A percentile compares a stretch with the other conserved stretches of the same genome.
These are phyloP conservation scores for Rhimphoctona megacephalus DNA, from an alignment of 2,888 invertebrate genomes.

Conservation along the genomic window DNA sequence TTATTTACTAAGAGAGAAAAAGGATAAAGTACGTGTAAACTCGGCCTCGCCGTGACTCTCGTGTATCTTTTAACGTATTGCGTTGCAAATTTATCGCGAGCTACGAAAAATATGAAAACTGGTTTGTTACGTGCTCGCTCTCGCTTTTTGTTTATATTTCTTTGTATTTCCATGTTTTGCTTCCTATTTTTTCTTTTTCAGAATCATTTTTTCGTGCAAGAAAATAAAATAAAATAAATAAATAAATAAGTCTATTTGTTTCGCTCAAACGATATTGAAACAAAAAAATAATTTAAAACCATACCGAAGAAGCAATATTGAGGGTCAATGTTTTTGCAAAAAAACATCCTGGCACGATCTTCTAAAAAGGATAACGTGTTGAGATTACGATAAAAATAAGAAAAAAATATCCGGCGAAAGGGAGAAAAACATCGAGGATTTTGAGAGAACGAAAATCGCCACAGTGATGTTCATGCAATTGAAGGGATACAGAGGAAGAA, in stretches of 20 bases:
- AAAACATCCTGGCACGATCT: slow-evolving; percentile 1
- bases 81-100: too few species aligned
- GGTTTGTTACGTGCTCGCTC: slow-evolving; percentile 77
- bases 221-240: background rate
- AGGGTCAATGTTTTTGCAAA: background rate
- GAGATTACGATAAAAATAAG: background rate
- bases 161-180: background rate
- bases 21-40: too few species aligned
- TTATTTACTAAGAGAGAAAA: too few species aligned
- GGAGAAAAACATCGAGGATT: slow-evolving; percentile 29
- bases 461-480: slow-evolving; percentile 55
- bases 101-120: slow-evolving; percentile 73
- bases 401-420: slow-evolving; percentile 13
- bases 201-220: background rate
- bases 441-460: slow-evolving; percentile 57
- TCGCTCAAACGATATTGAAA: too few species aligned
- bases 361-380: background rate
- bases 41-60: too few species aligned
- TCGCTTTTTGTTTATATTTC: slow-evolving; percentile 46
- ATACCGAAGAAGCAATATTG: too few species aligned
- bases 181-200: slow-evolving; percentile 18
- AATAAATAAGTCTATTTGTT: background rate
- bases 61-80: too few species aligned
- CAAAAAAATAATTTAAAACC: too few species aligned
- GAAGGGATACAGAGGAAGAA: slow-evolving; percentile 34